These are phyloP conservation scores for Heterohyrax brucei DNA, from an alignment of 2,797 vertebrate species.

Conservation along the genomic window DNA sequence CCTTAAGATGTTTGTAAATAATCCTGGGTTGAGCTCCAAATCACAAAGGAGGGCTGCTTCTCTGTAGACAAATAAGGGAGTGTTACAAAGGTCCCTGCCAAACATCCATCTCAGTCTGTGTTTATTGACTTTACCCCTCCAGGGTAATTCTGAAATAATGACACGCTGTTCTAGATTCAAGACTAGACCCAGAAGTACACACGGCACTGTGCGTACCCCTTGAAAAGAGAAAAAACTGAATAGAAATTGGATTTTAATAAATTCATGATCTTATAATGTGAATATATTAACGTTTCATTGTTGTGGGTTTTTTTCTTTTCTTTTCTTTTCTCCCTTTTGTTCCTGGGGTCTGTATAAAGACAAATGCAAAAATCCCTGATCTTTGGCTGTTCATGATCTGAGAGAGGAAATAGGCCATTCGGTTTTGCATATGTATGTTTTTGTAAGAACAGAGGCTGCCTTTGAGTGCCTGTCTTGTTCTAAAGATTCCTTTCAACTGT, in stretches of 20 bases:
- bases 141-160: slow-evolving; percentile 42
- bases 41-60: not conserved
- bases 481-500: slow-evolving; percentile 44
- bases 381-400: slow-evolving; percentile 55
- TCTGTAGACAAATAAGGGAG: not conserved
- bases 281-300: slow-evolving; percentile 52
- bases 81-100: not conserved
- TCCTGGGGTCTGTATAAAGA: slow-evolving; percentile 28
- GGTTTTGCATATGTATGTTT: slow-evolving; percentile 66
- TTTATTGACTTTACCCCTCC: not conserved
- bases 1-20: slow-evolving; percentile 60
- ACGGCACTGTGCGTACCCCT: not conserved
- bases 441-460: slow-evolving; percentile 47
- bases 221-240: slow-evolving; percentile 63
- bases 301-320: not conserved
- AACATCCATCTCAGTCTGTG: not conserved
- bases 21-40: slow-evolving; percentile 28
- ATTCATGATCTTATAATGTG: slow-evolving; percentile 39
- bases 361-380: slow-evolving; percentile 52
- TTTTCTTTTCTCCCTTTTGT: not conserved
- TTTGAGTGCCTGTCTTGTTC: slow-evolving; percentile 59
- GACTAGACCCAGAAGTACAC: not conserved
- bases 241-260: slow-evolving; percentile 66
- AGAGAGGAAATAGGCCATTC: slow-evolving; percentile 12
- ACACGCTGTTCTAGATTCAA: not conserved